Evolutionary conservation across 2,888 invertebrate genomes (phyloP).

Genomic region (Cantharis flavilabris): DNA sequence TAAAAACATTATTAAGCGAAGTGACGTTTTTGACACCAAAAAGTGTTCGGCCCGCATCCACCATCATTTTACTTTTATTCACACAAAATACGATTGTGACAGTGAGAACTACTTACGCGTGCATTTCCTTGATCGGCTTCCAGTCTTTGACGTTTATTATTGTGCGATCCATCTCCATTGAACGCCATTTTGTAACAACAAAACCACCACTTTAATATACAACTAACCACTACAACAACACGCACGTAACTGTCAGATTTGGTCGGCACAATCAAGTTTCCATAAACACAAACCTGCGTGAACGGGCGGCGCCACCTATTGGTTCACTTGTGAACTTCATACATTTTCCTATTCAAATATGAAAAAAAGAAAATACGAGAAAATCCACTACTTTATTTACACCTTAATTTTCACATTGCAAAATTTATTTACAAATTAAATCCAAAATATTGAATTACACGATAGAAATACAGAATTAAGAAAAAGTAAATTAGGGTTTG

Average conservation of each 20-base stretch:
- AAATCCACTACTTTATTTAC: neutral
- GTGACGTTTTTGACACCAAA: neutral
- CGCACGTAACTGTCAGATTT: slow-evolving; percentile 53
- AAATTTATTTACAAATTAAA: neutral
- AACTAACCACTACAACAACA: slow-evolving; percentile 48
- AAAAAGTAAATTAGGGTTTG: neutral
- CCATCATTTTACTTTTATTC: neutral
- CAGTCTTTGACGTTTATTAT: slow-evolving; percentile 55
- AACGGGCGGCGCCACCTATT: neutral
- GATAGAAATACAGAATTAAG: neutral
- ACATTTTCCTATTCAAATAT: neutral
- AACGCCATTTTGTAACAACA: slow-evolving; percentile 72
- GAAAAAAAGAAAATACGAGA: too few relatives aligned
- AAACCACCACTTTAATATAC: slow-evolving; percentile 52
- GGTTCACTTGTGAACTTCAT: neutral
- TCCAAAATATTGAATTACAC: neutral
- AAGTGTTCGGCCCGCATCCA: neutral
- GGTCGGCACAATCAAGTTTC: slow-evolving; percentile 4
- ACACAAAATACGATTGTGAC: neutral
- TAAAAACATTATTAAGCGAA: neutral
- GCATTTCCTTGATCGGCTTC: slow-evolving; percentile 55
- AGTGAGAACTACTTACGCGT: slow-evolving; percentile 49
- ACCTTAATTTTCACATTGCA: neutral
- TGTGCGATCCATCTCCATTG: slow-evolving; percentile 66
- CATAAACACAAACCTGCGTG: neutral